phyloP scores from a whole-genome alignment of 2,888 invertebrate genomes.

The Mactromeris polynyma region DNA sequence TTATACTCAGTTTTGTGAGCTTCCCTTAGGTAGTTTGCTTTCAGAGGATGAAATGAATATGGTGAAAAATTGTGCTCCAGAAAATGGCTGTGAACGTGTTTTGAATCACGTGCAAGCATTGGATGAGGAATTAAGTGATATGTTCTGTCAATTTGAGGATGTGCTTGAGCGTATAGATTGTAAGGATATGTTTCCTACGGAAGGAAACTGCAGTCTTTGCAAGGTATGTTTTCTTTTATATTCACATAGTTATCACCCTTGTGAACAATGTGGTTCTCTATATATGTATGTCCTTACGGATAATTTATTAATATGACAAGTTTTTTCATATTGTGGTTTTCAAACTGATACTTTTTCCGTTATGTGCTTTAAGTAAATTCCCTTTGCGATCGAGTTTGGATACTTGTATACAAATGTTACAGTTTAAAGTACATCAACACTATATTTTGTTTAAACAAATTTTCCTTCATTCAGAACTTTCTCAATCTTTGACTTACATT shows the following conservation, averaged over 20 bases:
- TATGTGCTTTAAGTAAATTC: no score
- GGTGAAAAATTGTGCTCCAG: conserved; percentile 39
- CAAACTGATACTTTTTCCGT: no score
- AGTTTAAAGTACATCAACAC: no score
- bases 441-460: no score
- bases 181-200: conserved; percentile 38
- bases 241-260: not conserved
- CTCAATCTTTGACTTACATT: not conserved
- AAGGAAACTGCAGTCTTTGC: conserved; percentile 46
- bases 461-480: no score
- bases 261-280: not conserved
- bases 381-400: no score
- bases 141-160: conserved; percentile 51
- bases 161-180: conserved; percentile 55
- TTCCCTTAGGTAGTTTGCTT: conserved; percentile 50
- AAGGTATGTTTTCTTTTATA: conserved; percentile 40
- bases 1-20: conserved; percentile 57
- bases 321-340: no score
- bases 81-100: conserved; percentile 45
- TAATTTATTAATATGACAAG: no score
- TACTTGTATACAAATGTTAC: no score
- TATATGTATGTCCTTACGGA: no score
- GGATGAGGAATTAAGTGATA: conserved; percentile 46
- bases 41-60: conserved; percentile 36
- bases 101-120: conserved; percentile 32